Evolutionary conservation across 37 sponge, comb jelly and placozoan species (phyloP).

Genomic region (Agelas oroides): DNA sequence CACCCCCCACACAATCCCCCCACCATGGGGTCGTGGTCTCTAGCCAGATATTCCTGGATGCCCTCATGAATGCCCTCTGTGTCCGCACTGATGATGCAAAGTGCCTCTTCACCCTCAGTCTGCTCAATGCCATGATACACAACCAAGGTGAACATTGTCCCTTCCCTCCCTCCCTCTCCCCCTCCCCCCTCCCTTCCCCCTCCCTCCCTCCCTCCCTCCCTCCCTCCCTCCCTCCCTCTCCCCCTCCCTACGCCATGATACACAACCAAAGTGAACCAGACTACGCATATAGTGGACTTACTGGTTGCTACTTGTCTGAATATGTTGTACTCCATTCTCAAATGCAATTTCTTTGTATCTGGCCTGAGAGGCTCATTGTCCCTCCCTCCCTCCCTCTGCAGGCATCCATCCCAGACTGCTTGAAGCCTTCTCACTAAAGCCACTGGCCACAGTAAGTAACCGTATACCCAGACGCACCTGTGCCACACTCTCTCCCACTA

Average conservation of each 20-base stretch:
- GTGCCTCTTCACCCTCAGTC: constrained; percentile 63
- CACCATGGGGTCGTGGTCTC: constrained; percentile 35
- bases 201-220: no score
- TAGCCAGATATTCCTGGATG: constrained; percentile 39
- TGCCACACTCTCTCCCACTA: no score
- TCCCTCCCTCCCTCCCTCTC: no score
- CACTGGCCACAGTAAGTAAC: neutral
- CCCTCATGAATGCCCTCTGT: constrained; percentile 51
- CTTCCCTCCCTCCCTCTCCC: no score
- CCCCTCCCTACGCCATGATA: constrained; percentile 49
- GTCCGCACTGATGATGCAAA: constrained; percentile 51
- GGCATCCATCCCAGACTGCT: constrained; percentile 53
- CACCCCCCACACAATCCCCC: neutral
- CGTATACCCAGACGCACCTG: no score
- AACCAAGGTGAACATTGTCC: constrained; percentile 44
- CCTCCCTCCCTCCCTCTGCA: neutral
- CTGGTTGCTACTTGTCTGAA: no score
- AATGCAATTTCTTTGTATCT: no score
- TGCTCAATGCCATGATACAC: constrained; percentile 48
- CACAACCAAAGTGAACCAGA: constrained; percentile 59
- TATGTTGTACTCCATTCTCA: no score
- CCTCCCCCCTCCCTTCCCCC: no score
- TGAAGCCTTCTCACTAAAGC: constrained; percentile 67
- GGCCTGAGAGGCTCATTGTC: neutral
- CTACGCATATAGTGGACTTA: no score